These are phyloP conservation scores for Sesia bembeciformis DNA, from an alignment of 2,888 invertebrate species.

Conservation along the genomic window DNA sequence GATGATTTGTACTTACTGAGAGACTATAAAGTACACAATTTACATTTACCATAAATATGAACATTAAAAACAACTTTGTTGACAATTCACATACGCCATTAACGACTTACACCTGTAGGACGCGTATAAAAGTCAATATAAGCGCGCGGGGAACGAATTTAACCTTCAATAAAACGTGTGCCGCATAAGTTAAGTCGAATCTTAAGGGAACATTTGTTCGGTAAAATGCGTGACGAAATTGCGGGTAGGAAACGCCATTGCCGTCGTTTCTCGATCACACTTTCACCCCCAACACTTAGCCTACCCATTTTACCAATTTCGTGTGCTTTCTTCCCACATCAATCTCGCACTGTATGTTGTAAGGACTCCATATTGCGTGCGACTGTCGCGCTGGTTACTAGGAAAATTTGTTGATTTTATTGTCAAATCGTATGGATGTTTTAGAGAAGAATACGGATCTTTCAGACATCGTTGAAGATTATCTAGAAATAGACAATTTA, in stretches of 20 bases:
- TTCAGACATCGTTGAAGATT: too few species aligned
- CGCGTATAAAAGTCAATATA: conserved; percentile 41
- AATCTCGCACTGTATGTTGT: conserved; percentile 64
- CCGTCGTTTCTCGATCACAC: conserved; percentile 61
- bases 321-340: conserved; percentile 67
- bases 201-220: conserved; percentile 68
- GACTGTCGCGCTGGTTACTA: conserved; percentile 22
- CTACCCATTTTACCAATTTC: conserved; percentile 72
- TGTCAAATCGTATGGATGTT: too few species aligned
- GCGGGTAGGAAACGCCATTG: conserved; percentile 41
- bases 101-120: conserved; percentile 37
- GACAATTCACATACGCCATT: conserved; percentile 24
- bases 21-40: too few species aligned
- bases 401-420: background rate
- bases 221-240: conserved; percentile 70
- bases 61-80: background rate
- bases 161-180: conserved; percentile 65
- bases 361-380: conserved; percentile 40
- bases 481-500: too few species aligned
- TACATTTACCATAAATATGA: background rate
- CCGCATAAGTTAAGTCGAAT: conserved; percentile 61
- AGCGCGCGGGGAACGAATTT: conserved; percentile 33
- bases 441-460: too few species aligned
- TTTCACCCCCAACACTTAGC: conserved; percentile 60
- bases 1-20: too few species aligned